A percentile compares a stretch with the other conserved stretches of the same genome.
These are phyloP conservation scores for Chiloscyllium punctatum DNA, from an alignment of 2,797 vertebrate species.

Conservation along the genomic window DNA sequence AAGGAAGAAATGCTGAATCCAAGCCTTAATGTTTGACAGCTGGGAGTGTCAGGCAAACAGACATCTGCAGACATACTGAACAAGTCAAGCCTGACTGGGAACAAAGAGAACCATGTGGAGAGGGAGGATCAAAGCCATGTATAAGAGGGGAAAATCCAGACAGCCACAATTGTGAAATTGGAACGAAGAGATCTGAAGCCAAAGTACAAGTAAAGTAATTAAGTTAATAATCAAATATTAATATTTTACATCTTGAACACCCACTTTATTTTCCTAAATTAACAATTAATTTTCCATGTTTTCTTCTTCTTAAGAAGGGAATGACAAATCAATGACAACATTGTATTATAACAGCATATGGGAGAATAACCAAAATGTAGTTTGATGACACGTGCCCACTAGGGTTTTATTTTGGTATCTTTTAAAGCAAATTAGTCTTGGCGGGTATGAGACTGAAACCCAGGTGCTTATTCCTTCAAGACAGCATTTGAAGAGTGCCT, in stretches of 20 bases:
- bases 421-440: neutral
- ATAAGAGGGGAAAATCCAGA: neutral
- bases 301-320: neutral
- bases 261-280: neutral
- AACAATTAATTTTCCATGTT: neutral
- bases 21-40: slow-evolving; percentile 5
- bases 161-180: neutral
- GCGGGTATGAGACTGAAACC: neutral
- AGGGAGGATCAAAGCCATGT: slow-evolving; percentile 25
- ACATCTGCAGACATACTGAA: neutral
- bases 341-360: neutral
- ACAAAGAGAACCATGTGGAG: slow-evolving; percentile 29
- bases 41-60: slow-evolving; percentile 22
- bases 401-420: neutral
- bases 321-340: neutral
- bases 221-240: neutral
- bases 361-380: neutral
- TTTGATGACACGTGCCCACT: neutral
- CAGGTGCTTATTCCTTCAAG: neutral
- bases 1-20: slow-evolving; percentile 6
- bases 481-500: neutral
- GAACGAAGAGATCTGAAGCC: neutral
- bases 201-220: neutral
- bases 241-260: neutral
- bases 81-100: neutral